These are phyloP conservation scores for Meleagris gallopavo DNA, from an alignment of 2,113 vertebrate species.

Conservation along the genomic window DNA sequence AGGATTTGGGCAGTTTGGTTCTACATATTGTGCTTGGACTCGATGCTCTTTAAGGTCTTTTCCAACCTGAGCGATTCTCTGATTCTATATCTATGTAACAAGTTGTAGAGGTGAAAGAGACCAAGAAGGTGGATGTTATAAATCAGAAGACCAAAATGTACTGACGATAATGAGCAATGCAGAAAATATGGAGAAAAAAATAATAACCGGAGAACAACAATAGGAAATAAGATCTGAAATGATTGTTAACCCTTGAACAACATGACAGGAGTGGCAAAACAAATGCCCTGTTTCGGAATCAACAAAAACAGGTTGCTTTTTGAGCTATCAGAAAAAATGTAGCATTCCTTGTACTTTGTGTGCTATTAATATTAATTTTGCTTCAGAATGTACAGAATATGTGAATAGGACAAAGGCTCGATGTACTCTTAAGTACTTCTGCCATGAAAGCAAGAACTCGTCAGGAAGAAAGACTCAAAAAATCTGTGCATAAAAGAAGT, in stretches of 20 bases:
- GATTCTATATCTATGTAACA: no score
- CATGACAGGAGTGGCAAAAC: not conserved
- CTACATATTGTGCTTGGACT: not conserved
- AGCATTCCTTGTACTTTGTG: not conserved
- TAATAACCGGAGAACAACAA: not conserved
- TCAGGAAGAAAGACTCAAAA: not conserved
- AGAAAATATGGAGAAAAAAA: not conserved
- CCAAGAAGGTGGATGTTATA: not conserved
- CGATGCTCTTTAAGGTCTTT: no score
- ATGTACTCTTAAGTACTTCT: not conserved
- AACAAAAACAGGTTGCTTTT: not conserved
- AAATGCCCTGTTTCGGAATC: rapidly evolving
- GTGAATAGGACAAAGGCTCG: not conserved
- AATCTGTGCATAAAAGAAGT: not conserved
- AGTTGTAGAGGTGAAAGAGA: not conserved
- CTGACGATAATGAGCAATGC: not conserved
- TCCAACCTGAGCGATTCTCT: no score
- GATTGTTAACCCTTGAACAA: not conserved
- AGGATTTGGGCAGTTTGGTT: not conserved
- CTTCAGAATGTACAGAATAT: not conserved
- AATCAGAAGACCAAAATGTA: not conserved
- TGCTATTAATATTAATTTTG: not conserved
- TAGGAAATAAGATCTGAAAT: not conserved
- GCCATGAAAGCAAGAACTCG: not conserved
- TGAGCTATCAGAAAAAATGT: not conserved